These are phyloP conservation scores for Rhinatrema bivittatum DNA, from an alignment of 2,797 vertebrate genomes.

Conservation along the genomic window DNA sequence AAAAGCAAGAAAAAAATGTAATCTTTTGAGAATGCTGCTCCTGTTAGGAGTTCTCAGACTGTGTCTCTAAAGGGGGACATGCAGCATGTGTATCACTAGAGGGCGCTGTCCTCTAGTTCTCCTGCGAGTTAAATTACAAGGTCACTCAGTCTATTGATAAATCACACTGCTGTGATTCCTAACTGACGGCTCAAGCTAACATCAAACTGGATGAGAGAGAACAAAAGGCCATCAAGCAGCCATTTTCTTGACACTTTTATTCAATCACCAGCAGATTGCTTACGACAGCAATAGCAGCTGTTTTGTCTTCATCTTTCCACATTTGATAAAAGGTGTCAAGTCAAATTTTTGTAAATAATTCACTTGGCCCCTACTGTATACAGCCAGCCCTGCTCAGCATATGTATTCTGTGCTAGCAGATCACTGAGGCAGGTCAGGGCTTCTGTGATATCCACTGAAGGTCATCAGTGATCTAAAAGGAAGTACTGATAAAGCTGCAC, in stretches of 20 bases:
- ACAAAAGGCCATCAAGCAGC: constrained; percentile 99
- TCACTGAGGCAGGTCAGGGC: constrained; percentile 93
- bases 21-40: no score
- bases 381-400: constrained; percentile 83
- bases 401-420: constrained; percentile 89
- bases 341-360: constrained; percentile 99
- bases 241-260: constrained; percentile 99
- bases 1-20: no score
- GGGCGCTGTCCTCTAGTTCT: constrained; percentile 64
- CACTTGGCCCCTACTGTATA: constrained; percentile 88
- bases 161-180: constrained; percentile 99
- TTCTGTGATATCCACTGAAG: constrained; percentile 94
- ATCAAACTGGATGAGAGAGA: constrained; percentile 99
- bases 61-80: no score
- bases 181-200: constrained; percentile 99
- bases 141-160: constrained; percentile 99
- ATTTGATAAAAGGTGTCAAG: constrained; percentile 99
- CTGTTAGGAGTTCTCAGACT: no score
- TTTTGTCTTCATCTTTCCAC: constrained; percentile 99
- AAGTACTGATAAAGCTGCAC: constrained; percentile 74
- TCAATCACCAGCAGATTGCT: constrained; percentile 99
- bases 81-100: constrained; percentile 43
- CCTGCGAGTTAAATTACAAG: constrained; percentile 70
- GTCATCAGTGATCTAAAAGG: constrained; percentile 81
- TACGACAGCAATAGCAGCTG: constrained; percentile 99